Evolutionary conservation across 2,888 invertebrate genomes (phyloP), one percentile per base, ranked within the genome.

Genomic region (Pherbina coryleti): DNA sequence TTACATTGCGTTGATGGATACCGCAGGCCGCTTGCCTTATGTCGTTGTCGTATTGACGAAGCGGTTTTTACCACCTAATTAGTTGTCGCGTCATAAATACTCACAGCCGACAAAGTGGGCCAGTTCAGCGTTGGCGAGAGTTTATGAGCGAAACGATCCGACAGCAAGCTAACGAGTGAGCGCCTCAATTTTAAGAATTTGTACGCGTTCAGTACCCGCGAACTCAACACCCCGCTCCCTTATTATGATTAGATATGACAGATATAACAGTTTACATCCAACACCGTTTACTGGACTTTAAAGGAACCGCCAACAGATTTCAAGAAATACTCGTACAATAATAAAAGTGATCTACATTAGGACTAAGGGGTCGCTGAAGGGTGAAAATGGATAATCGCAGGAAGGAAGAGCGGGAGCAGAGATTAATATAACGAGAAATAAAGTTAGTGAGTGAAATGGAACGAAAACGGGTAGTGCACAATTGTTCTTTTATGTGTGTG

Each of bases 21-120:
- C 75, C 67, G 31, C 75, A 25, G 19, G 25, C 62, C 73, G 28
- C n/a, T 22, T 17, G 53, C 57, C 37, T 44, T 37, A 14, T 34
- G 57, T 17, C 60, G 19, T 7, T 67, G 67, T 31, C 37, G 53
- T 28, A 31, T 44, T 66, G 53, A 67, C 75, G 67, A 25, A 75
- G 75, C 67, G 75, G 25, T 53, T 66, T 53, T 67, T 62, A 55
- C 67, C 75, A 67, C 53, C 75, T 75, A 75, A 75, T 75, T 75
- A 75, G 75, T 53, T 75, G 75, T 55, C 67, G 75, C 67, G 66
- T 75, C 75, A 55, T 75, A 75, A 75, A 75, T 75, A 75, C 66
- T 75, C 67, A 55, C 57, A 37, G 53, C 74, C 74, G 74, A 74
- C 74, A 74, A 66, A 74, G 66, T 53, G 64, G 74, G 69, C 69